Conservation (phyloP, 1,140 invertebrate species). For the Macrotrachela quadricornifera region DNA sequence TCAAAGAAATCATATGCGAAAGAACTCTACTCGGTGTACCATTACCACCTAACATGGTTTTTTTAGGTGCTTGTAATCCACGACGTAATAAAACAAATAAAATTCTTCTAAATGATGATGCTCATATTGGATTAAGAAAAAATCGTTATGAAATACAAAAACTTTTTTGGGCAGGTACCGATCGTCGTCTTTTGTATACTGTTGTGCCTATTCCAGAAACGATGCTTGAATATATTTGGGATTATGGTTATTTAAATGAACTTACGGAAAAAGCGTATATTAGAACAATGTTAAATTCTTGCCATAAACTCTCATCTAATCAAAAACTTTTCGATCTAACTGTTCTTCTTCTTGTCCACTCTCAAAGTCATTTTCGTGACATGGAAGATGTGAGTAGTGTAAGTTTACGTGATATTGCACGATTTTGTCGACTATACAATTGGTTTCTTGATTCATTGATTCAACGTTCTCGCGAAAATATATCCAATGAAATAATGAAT, state of each 20-base stretch:
- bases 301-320: neutral
- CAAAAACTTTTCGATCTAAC: neutral
- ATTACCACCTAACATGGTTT: slow-evolving; percentile 10
- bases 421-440: slow-evolving; percentile 12
- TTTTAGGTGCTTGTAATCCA: slow-evolving; percentile 15
- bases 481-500: slow-evolving; percentile 4
- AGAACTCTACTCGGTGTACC: slow-evolving; percentile 14
- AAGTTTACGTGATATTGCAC: slow-evolving; percentile 21
- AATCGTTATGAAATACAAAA: no score
- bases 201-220: slow-evolving; percentile 21
- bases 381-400: slow-evolving; percentile 25
- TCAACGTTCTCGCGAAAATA: slow-evolving; percentile 8
- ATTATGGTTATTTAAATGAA: slow-evolving; percentile 19
- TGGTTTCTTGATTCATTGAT: slow-evolving; percentile 11
- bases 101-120: no score
- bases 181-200: slow-evolving; percentile 11
- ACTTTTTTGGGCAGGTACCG: no score
- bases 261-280: slow-evolving; percentile 19
- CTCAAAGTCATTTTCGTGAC: slow-evolving; percentile 21
- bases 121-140: no score
- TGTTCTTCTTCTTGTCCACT: slow-evolving; percentile 13
- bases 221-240: slow-evolving; percentile 21
- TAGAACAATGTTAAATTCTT: slow-evolving; percentile 14
- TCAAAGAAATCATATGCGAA: slow-evolving; percentile 27
- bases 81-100: no score